Conservation (phyloP, 2,113 vertebrate species). For the Fulica atra region DNA sequence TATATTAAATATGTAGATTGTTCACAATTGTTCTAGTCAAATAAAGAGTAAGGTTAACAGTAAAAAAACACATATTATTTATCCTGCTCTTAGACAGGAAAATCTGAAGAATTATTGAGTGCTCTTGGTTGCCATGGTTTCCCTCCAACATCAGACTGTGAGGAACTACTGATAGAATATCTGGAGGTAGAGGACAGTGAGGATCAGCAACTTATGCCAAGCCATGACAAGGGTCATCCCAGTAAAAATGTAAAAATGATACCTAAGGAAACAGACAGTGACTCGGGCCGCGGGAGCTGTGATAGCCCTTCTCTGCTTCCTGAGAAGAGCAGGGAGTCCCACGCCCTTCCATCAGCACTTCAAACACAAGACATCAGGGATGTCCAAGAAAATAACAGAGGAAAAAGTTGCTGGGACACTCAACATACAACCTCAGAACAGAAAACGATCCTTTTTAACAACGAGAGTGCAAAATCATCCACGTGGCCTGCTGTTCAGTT, state of each 20-base stretch:
- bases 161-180: constrained; percentile 90
- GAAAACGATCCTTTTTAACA: constrained; percentile 12
- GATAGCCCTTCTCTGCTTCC: constrained; percentile 88
- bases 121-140: constrained; percentile 87
- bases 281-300: constrained; percentile 90
- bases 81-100: constrained; percentile 79
- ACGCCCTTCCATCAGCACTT: background rate
- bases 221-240: constrained; percentile 61
- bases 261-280: constrained; percentile 79
- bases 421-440: background rate
- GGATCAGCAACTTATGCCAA: constrained; percentile 79
- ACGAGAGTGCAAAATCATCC: constrained; percentile 64
- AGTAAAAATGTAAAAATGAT: constrained; percentile 59
- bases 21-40: background rate
- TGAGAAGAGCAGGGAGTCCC: constrained; percentile 76
- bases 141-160: constrained; percentile 82
- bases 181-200: constrained; percentile 87
- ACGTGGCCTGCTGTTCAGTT: constrained; percentile 80
- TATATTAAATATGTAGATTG: background rate
- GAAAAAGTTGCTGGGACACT: background rate
- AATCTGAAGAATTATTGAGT: constrained; percentile 84
- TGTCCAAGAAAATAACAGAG: constrained; percentile 32
- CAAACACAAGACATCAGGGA: constrained; percentile 22
- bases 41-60: background rate
- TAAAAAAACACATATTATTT: constrained; percentile 19